Evolutionary conservation across 1,140 invertebrate genomes (phyloP).

Genomic region (Drosophila elegans): DNA sequence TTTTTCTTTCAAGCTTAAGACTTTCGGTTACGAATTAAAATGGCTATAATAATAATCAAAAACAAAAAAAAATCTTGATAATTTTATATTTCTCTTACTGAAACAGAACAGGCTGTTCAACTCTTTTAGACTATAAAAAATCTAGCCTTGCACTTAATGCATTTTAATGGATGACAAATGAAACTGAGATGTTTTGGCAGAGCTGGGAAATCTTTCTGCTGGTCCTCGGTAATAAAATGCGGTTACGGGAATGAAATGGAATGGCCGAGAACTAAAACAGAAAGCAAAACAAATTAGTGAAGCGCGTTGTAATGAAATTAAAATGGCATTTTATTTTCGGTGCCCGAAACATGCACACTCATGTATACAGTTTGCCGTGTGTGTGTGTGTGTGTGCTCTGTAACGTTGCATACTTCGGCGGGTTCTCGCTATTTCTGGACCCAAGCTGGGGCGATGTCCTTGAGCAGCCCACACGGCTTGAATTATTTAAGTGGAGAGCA

Average conservation of each 20-base stretch:
- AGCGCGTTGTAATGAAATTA: slow-evolving; percentile 52
- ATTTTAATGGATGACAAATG: slow-evolving; percentile 69
- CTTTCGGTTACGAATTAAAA: too few relatives aligned
- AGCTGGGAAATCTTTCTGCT: slow-evolving; percentile 46
- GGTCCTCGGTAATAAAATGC: slow-evolving; percentile 18
- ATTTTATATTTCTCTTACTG: not conserved
- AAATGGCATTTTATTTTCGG: slow-evolving; percentile 76
- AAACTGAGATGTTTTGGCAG: slow-evolving; percentile 66
- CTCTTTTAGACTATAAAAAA: not conserved
- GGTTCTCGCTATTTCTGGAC: slow-evolving; percentile 41
- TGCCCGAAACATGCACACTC: slow-evolving; percentile 19
- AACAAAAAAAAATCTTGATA: slow-evolving; percentile 1
- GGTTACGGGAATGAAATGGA: slow-evolving; percentile 11
- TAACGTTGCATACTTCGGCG: slow-evolving; percentile 23
- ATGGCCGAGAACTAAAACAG: slow-evolving; percentile 10
- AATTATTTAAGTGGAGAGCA: slow-evolving; percentile 43
- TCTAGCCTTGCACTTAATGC: slow-evolving; percentile 47
- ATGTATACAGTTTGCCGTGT: not conserved
- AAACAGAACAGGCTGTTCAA: not conserved
- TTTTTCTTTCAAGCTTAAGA: too few relatives aligned
- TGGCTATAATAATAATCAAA: not conserved
- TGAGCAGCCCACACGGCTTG: slow-evolving; percentile 15
- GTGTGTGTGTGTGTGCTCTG: slow-evolving; percentile 6
- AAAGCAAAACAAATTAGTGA: slow-evolving; percentile 50
- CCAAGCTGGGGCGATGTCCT: slow-evolving; percentile 17